Conservation (phyloP, 1,140 invertebrate species). For the Eufriesea mexicana region DNA sequence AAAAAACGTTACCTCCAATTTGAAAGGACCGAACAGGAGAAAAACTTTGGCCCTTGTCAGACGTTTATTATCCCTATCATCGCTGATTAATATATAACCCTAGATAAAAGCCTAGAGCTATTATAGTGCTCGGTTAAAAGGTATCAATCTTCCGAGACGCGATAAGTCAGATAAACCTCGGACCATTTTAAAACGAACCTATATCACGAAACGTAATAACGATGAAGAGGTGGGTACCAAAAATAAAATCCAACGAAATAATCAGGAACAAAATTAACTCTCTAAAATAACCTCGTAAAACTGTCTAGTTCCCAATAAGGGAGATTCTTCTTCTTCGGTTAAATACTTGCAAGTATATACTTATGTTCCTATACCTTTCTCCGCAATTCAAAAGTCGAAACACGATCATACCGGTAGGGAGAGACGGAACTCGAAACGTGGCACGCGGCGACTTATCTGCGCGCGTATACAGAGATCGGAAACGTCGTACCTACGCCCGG, state of each 20-base stretch:
- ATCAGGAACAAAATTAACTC: not conserved
- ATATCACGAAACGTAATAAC: not conserved
- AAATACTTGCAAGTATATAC: not conserved
- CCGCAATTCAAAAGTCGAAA: not conserved
- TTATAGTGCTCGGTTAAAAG: not conserved
- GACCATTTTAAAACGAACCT: not conserved
- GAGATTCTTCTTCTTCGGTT: too few species aligned
- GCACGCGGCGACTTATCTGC: conserved; percentile 47
- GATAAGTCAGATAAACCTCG: conserved; percentile 30
- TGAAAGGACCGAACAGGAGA: not conserved
- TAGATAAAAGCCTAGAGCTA: conserved; percentile 29
- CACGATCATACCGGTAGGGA: not conserved
- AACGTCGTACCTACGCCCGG: conserved; percentile 63
- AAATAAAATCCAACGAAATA: not conserved
- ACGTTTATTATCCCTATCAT: conserved; percentile 34
- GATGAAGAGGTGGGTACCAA: not conserved
- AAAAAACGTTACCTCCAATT: conserved; percentile 4
- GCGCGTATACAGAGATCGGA: conserved; percentile 49
- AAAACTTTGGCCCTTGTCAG: not conserved
- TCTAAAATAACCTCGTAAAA: not conserved
- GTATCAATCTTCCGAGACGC: conserved; percentile 14
- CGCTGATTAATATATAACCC: conserved; percentile 35
- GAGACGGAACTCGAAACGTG: conserved; percentile 40
- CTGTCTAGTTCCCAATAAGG: not conserved
- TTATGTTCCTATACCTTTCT: not conserved